phyloP scores from a whole-genome alignment of 2,888 invertebrate genomes.

The Doris montereyensis region DNA sequence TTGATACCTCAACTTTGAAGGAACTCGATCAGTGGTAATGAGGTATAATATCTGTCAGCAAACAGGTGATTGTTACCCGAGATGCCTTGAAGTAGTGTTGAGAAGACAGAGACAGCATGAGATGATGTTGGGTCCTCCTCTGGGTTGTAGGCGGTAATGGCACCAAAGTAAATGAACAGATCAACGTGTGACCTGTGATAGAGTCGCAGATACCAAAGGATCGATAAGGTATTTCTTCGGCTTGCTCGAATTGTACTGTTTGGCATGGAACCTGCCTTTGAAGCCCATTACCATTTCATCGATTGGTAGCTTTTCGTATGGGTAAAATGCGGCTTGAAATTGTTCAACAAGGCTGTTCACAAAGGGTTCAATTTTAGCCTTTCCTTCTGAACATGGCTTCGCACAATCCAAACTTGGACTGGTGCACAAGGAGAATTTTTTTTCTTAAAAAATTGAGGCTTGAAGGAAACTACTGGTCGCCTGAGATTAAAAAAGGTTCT shows the following conservation, averaged over 20 bases:
- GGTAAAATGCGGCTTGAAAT: neutral
- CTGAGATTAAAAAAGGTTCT: too few relatives aligned
- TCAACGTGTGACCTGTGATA: neutral
- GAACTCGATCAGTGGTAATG: neutral
- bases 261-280: neutral
- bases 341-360: neutral
- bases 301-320: neutral
- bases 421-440: too few relatives aligned
- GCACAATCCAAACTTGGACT: too few relatives aligned
- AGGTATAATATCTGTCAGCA: too few relatives aligned
- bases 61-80: neutral
- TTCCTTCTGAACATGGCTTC: neutral
- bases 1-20: neutral
- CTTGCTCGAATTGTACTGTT: neutral
- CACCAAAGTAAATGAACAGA: conserved; percentile 9
- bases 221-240: conserved; percentile 7
- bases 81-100: neutral
- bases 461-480: too few relatives aligned
- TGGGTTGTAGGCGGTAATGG: neutral
- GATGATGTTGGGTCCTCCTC: neutral
- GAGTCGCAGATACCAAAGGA: too few relatives aligned
- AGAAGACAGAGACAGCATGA: conserved; percentile 5
- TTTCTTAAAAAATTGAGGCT: too few relatives aligned
- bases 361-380: conserved; percentile 15
- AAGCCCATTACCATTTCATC: conserved; percentile 5